Evolutionary conservation across 2,113 vertebrate species (phyloP), one percentile per base, ranked within the genome.

Genomic region (Lutjanus erythropterus): DNA sequence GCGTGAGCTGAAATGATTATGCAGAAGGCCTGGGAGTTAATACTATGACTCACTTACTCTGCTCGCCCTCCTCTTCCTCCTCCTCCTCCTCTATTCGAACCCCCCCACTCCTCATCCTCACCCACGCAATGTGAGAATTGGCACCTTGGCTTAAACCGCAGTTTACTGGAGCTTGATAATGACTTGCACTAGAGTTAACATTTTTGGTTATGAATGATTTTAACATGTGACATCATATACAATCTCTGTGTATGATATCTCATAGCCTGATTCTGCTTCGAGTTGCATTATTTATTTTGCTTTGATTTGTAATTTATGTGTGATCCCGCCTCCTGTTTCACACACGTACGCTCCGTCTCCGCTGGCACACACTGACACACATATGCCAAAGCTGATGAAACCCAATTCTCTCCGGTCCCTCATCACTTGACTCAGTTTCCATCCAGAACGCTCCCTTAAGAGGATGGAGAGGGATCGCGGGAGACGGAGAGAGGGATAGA

Each of bases 351-450:
- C 71, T n/a, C n/a, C n/a, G n/a, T n/a, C n/a, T 49, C 50, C 27
- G 9, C 69, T 70, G 81, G 56, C 77, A 11, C 81, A 65, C 85
- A 33, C 79, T 77, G 89, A 88, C 89, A 93, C 89, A 90, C 87
- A 90, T 87, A 86, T 84, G 91, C 91, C 87, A 83, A n/a, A 81
- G 84, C 88, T 81, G 89, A 86, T 75, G 65, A 94, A 94, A 86
- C 68, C 78, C 72, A 21, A 42, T 90, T 92, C 82, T 91, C 82
- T 80, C 55, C 71, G 47, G 81, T 88, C 89, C 86, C 74, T 86
- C 82, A 73, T 84, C 84, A 75, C 83, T 91, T 87, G 83, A 89
- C 88, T 88, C 85, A 71, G 84, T 93, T 93, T 91, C 81, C 79
- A 84, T 81, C 73, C 78, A 55, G 76, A 83, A 74, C 39, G 61